Base-by-base conservation (phyloP, 1,140 invertebrate genomes). In the Tribolium madens region DNA sequence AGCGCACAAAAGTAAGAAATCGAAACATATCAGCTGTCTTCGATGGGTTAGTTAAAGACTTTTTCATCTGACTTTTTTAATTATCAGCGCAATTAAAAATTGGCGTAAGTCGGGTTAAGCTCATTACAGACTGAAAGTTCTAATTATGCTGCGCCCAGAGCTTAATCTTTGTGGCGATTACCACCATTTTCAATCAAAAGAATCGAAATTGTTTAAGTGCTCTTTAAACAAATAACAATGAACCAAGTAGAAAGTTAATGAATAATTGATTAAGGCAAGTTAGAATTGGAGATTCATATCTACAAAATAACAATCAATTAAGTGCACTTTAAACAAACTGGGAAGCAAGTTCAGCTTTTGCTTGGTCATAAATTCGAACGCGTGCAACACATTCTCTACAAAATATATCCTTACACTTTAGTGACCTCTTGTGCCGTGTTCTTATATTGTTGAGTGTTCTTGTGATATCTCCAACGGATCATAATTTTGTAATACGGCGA, bases 271-370 rank as follows among this genome's bases (percentile, higher is more conserved):
- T 18, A 21, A 17, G 10, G 3, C 9, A 21, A 57, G 10, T 21
- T 57, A 4, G 50, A 52, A 52, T 52, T 15, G 50, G 46, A 13
- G 15, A 57, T 57, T 57, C 52, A 18, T 57, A 57, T 57, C 52
- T 50, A 14, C 10, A 4, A 57, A 57, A 57, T 18, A n/a, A 17
- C 17, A 17, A 21, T 18, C 52, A 57, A 57, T 57, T 57, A 57
- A 21, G 52, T 21, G 52, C 52, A 18, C 17, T 57, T 57, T 52
- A 15, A 52, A 52, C 14, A 57, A n/a, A n/a, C 10, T 21, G 7
- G 52, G 36, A 42, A n/a, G 7, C 9, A 42, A 26, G 21, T 26
- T 26, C 21, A 26, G 21, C 21, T 26, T 26, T 26, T 5, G 21
- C 21, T 26, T 1, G 21, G 21, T 26, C 21, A n/a, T 42, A 42